Evolutionary conservation across 2,113 vertebrate genomes (phyloP).

Genomic region (Laticauda laticaudata): DNA sequence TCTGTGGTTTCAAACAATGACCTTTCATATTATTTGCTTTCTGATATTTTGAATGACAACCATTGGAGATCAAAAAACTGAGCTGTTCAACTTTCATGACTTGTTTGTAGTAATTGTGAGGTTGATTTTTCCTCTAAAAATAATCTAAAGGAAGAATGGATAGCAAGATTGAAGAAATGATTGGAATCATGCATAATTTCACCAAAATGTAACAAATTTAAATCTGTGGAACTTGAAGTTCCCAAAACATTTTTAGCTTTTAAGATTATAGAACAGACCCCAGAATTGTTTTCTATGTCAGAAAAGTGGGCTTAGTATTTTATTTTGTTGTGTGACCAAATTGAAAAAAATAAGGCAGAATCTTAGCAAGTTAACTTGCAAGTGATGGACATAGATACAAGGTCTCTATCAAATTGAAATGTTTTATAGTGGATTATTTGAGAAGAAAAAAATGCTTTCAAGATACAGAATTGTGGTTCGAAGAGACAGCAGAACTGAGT

Average conservation of each 20-base stretch:
- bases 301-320: not conserved
- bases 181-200: not conserved
- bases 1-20: not conserved
- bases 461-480: not conserved
- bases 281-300: not conserved
- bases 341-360: not conserved
- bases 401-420: not conserved
- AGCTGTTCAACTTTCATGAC: not conserved
- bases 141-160: not conserved
- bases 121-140: not conserved
- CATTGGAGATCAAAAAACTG: not conserved
- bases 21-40: not conserved
- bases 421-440: not conserved
- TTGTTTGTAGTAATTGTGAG: not conserved
- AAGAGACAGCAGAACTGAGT: not conserved
- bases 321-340: conserved; percentile 3
- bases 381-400: not conserved
- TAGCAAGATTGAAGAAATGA: not conserved
- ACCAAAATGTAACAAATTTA: not conserved
- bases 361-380: not conserved
- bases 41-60: not conserved
- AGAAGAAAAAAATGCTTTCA: not conserved
- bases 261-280: not conserved
- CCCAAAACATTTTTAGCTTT: not conserved
- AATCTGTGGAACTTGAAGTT: not conserved